Base-by-base conservation (phyloP, 2,797 vertebrate species). In the Peromyscus eremicus region DNA sequence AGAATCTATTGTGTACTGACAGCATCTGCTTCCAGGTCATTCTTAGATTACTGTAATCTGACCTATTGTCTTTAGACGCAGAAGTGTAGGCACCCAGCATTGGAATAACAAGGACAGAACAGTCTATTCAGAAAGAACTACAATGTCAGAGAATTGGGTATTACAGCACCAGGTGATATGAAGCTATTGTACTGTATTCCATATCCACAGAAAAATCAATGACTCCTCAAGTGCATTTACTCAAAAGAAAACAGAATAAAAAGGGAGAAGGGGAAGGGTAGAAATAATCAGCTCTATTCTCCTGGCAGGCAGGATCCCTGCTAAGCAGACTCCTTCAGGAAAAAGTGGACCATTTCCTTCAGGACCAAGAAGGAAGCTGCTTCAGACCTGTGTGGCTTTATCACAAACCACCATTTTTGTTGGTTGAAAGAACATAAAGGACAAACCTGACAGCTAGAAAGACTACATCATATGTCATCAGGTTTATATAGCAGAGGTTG, bases 221-320 rank as follows among this genome's bases (percentile, higher is more conserved):
- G 94, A 76, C 68, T 94, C 37, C 57, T 94, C 32, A 94, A 97
- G 80, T 94, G 84, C 92, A 76, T 96, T 97, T 96, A 91, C 49
- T 52, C 94, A 81, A 97, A 89, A 94, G 95, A 96, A 96, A 98
- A 95, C 75, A 92, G 75, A 49, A 87, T 92, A 71, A 91, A 91
- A 94, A 95, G 93, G 89, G 93, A 52, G 95, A 70, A 89, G 29
- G 46, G 62, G 46, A 68, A 1, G 14, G 73, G 60, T 92, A 40
- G 62, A 89, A 92, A 96, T 96, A 97, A 95, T 96, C 96, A 96
- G n/a, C 27, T 94, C 92, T 96, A 94, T 97, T 97, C 97, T 96
- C 70, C 64, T 81, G 32, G 62, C 46, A 89, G 40, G n/a, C 68
- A 87, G 77, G 92, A 91, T 46, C 68, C 85, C 76, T 73, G 88